Evolutionary conservation across 2,888 invertebrate species (phyloP).

Genomic region (Archips crataeganus): DNA sequence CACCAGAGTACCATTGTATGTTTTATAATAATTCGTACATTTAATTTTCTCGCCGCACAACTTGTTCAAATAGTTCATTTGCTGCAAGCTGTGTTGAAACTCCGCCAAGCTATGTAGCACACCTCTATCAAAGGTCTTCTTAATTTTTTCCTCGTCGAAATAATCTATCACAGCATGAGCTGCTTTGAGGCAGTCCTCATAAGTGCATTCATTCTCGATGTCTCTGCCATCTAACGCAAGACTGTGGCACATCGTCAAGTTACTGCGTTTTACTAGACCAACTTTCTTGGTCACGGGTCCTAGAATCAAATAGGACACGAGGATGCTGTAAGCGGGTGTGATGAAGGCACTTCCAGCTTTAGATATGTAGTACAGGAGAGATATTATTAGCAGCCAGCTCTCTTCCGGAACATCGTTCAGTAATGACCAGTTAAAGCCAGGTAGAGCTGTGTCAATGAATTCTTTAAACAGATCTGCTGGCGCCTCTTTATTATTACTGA

Average conservation of each 20-base stretch:
- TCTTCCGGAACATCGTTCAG: constrained; percentile 43
- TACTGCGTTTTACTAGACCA: constrained; percentile 46
- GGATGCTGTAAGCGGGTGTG: constrained; percentile 49
- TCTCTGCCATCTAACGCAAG: constrained; percentile 5
- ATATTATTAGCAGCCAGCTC: constrained; percentile 45
- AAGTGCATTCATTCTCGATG: constrained; percentile 15
- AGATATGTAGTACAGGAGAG: constrained; percentile 52
- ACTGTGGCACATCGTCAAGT: constrained; percentile 36
- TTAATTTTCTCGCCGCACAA: constrained; percentile 50
- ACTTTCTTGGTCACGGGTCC: constrained; percentile 46
- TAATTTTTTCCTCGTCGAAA: constrained; percentile 43
- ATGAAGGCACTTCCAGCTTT: constrained; percentile 46
- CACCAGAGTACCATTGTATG: constrained; percentile 55
- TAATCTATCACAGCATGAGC: constrained; percentile 45
- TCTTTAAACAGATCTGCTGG: constrained; percentile 13
- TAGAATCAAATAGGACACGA: constrained; percentile 49
- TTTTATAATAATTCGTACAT: constrained; percentile 49
- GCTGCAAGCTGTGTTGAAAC: constrained; percentile 58
- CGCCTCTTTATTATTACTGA: constrained; percentile 1
- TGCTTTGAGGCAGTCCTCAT: constrained; percentile 42
- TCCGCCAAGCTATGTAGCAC: constrained; percentile 55
- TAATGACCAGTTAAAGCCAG: constrained; percentile 42
- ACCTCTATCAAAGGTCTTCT: constrained; percentile 43
- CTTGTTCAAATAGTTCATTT: constrained; percentile 58
- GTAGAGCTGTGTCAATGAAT: constrained; percentile 32